Conservation (phyloP, 2,888 invertebrate species). For the Diplazon laetatorius region DNA sequence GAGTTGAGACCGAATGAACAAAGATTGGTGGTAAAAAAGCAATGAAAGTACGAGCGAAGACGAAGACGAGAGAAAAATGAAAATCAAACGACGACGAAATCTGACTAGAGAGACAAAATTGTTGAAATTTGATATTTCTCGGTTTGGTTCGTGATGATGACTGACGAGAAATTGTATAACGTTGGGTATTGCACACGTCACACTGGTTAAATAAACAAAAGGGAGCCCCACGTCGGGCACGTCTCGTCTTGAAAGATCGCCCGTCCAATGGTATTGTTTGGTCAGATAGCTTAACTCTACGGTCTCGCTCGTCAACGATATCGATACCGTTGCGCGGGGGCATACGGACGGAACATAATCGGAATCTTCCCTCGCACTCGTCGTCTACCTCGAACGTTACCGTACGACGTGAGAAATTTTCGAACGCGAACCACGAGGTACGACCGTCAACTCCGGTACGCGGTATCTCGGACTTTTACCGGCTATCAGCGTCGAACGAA, state of each 20-base stretch:
- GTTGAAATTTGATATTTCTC: conserved; percentile 50
- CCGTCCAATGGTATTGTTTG: conserved; percentile 69
- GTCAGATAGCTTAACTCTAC: conserved; percentile 75
- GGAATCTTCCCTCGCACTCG: conserved; percentile 32
- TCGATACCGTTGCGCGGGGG: neutral
- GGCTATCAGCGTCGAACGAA: neutral
- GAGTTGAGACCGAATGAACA: neutral
- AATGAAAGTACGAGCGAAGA: neutral
- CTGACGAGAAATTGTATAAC: conserved; percentile 59
- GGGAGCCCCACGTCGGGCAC: conserved; percentile 68
- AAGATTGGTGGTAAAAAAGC: conserved; percentile 11
- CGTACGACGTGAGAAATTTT: neutral
- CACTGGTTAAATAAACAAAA: conserved; percentile 77
- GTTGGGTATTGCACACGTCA: conserved; percentile 70
- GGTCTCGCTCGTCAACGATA: conserved; percentile 54
- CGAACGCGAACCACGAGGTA: neutral
- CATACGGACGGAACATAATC: conserved; percentile 17
- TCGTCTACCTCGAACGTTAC: neutral
- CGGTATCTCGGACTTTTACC: neutral
- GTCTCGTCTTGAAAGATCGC: conserved; percentile 70
- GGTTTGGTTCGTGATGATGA: conserved; percentile 46
- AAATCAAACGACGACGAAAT: conserved; percentile 10
- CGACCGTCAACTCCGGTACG: neutral
- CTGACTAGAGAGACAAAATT: conserved; percentile 37
- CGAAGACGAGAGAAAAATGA: neutral